These are phyloP conservation scores for Leptatherina wallacei DNA, from an alignment of 2,797 vertebrate genomes.

Conservation along the genomic window DNA sequence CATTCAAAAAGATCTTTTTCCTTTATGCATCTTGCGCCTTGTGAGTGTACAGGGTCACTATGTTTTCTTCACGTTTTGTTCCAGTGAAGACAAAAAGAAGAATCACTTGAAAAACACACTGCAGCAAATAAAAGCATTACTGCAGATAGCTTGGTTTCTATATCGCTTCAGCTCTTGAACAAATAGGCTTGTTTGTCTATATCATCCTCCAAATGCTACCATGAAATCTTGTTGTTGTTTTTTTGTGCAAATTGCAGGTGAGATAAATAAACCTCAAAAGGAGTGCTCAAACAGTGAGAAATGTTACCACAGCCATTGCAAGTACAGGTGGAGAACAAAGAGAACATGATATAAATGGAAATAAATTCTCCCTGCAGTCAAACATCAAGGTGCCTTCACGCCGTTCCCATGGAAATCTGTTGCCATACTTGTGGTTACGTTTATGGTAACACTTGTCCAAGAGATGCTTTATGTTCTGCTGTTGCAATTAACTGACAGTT, in stretches of 20 bases:
- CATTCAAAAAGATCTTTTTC: slow-evolving; percentile 38
- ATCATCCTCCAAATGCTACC: slow-evolving; percentile 10
- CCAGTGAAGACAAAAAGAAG: slow-evolving; percentile 9
- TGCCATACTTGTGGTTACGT: slow-evolving; percentile 33
- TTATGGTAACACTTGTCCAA: slow-evolving; percentile 36
- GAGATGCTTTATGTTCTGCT: slow-evolving; percentile 37
- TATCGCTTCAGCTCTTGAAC: slow-evolving; percentile 20
- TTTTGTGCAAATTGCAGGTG: slow-evolving; percentile 35
- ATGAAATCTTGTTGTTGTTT: neutral
- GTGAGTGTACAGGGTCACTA: slow-evolving; percentile 29
- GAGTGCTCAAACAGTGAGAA: slow-evolving; percentile 20
- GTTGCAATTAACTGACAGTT: slow-evolving; percentile 50
- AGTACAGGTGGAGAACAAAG: slow-evolving; percentile 20
- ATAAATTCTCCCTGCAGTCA: slow-evolving; percentile 24
- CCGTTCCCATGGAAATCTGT: slow-evolving; percentile 33
- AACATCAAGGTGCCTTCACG: slow-evolving; percentile 34
- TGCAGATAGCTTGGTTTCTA: slow-evolving; percentile 11
- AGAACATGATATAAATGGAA: slow-evolving; percentile 28
- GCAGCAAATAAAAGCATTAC: slow-evolving; percentile 29
- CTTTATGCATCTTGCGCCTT: slow-evolving; percentile 26
- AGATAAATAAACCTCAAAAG: slow-evolving; percentile 29
- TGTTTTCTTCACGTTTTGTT: slow-evolving; percentile 16
- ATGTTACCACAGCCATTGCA: slow-evolving; percentile 21
- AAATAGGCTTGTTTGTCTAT: slow-evolving; percentile 30
- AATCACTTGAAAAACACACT: slow-evolving; percentile 4